Evolutionary conservation across 2,113 vertebrate species (phyloP).

Genomic region (Silurus meridionalis): DNA sequence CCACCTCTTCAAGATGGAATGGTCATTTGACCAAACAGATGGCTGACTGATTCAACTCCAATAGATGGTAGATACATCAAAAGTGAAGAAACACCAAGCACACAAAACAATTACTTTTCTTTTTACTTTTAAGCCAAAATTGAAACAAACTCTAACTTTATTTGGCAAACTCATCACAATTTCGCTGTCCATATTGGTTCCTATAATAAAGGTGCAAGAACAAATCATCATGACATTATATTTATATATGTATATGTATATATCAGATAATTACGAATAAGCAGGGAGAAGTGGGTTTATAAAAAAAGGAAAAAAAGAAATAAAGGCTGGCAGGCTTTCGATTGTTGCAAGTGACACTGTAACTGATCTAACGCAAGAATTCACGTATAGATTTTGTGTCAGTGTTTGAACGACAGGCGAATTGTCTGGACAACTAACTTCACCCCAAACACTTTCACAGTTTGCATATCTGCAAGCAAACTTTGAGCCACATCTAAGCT

Average conservation of each 20-base stretch:
- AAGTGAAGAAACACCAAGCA: neutral
- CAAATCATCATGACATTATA: neutral
- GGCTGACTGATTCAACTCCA: neutral
- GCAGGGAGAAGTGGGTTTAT: neutral
- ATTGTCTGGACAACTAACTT: neutral
- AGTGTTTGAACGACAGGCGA: neutral
- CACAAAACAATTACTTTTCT: too few relatives aligned
- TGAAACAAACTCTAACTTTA: neutral
- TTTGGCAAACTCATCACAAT: too few relatives aligned
- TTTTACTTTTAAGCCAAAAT: neutral
- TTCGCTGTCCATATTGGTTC: too few relatives aligned
- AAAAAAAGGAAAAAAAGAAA: neutral
- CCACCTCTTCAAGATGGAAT: neutral
- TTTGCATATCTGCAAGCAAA: neutral
- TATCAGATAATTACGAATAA: neutral
- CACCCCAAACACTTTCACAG: neutral
- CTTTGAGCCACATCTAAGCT: neutral
- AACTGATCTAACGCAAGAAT: neutral
- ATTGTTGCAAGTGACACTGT: neutral
- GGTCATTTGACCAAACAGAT: neutral
- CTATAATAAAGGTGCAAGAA: neutral
- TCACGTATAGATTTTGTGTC: neutral
- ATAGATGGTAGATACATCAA: neutral
- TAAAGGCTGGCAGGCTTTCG: neutral
- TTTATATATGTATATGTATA: neutral